phyloP scores from a whole-genome alignment of 2,113 vertebrate genomes.

The Vulpes vulpes region DNA sequence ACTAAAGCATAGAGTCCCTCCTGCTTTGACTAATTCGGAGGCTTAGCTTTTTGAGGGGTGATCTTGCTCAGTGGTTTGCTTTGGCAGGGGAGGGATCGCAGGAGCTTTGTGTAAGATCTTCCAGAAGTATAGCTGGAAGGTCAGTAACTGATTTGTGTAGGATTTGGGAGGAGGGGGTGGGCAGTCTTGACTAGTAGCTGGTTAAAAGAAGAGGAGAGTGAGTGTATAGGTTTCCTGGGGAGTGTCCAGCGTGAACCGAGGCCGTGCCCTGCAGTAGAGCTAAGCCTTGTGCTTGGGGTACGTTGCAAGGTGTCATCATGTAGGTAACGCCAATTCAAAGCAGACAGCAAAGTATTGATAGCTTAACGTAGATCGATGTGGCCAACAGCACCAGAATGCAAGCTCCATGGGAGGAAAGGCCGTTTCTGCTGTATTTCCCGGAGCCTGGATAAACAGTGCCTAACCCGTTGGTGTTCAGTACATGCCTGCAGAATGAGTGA shows the following conservation, averaged over 20 bases:
- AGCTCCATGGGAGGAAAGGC: not conserved
- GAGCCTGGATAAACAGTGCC: not conserved
- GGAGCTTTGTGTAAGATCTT: not conserved
- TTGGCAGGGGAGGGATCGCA: not conserved
- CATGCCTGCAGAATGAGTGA: not conserved
- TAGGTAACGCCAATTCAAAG: not conserved
- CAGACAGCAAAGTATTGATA: not conserved
- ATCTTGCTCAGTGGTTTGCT: not conserved
- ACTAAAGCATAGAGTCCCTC: slow-evolving; percentile 11
- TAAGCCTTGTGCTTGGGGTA: not conserved
- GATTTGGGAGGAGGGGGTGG: not conserved
- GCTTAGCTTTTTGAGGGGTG: slow-evolving; percentile 3
- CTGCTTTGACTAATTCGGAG: slow-evolving; percentile 27
- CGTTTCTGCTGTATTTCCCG: not conserved
- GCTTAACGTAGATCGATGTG: no score
- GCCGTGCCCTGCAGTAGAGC: not conserved
- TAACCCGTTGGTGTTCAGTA: not conserved
- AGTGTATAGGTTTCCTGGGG: not conserved
- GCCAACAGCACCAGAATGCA: not conserved
- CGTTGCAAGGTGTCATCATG: not conserved
- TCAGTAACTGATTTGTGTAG: not conserved
- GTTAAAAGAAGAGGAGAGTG: not conserved
- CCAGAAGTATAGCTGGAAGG: not conserved
- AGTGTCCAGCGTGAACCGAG: not conserved
- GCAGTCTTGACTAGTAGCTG: not conserved